Conservation (phyloP, 2,797 vertebrate species). For the Helicolenus hilgendorfi region DNA sequence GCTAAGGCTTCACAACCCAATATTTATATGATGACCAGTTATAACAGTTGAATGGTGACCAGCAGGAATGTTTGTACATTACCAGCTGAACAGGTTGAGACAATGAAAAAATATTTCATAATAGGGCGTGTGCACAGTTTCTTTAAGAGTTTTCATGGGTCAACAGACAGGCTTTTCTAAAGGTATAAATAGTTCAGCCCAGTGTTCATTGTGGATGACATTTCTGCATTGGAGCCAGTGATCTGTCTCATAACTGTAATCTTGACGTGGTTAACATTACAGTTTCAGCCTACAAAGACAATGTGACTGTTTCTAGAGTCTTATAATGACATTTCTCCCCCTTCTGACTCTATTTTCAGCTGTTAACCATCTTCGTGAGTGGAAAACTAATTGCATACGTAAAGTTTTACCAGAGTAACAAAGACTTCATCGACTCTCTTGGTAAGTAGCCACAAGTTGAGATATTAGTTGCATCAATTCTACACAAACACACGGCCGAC, state of each 20-base stretch:
- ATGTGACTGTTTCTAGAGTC: background rate
- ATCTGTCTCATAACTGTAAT: background rate
- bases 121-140: background rate
- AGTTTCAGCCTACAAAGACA: background rate
- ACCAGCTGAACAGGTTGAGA: background rate
- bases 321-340: background rate
- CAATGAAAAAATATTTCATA: background rate
- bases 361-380: conserved; percentile 99
- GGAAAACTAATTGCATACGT: conserved; percentile 96
- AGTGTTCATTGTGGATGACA: background rate
- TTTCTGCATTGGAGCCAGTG: background rate
- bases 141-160: background rate
- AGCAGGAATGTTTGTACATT: conserved; percentile 8
- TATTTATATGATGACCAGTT: background rate
- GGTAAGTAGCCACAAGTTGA: conserved; percentile 90
- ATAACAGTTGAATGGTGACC: background rate
- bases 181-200: background rate
- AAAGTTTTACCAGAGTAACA: conserved; percentile 99
- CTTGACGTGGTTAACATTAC: no score
- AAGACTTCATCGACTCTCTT: conserved; percentile 99
- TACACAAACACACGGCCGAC: background rate
- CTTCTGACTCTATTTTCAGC: conserved; percentile 84
- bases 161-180: background rate
- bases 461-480: background rate
- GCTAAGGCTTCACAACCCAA: background rate